These are phyloP conservation scores for Strix occidentalis DNA, from an alignment of 2,797 vertebrate species.

Conservation along the genomic window DNA sequence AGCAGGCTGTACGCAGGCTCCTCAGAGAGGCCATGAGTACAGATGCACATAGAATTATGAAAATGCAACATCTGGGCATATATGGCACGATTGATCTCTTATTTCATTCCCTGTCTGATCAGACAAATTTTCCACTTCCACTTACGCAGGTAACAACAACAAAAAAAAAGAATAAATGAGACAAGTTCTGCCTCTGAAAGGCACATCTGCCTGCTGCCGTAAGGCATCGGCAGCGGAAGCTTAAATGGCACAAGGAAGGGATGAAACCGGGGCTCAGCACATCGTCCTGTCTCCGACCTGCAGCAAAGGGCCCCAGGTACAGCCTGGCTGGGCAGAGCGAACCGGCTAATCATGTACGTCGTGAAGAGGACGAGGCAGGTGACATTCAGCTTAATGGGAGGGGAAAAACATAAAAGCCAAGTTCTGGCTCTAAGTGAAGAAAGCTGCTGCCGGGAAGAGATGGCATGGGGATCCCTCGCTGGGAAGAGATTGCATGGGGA, in stretches of 20 bases:
- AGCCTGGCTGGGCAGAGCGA: background rate
- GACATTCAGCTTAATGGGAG: background rate
- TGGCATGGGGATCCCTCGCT: too few relatives aligned
- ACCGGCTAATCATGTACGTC: rapidly evolving
- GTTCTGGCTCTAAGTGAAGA: background rate
- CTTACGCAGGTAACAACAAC: background rate
- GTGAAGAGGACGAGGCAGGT: background rate
- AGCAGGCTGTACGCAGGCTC: background rate
- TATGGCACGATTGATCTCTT: background rate
- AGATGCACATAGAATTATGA: background rate
- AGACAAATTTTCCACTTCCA: background rate
- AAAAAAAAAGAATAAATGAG: background rate
- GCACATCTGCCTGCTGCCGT: background rate
- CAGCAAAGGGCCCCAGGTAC: background rate
- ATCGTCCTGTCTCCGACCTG: background rate
- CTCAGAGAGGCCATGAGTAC: background rate
- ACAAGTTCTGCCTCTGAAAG: background rate
- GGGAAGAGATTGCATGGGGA: background rate
- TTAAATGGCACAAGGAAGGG: background rate
- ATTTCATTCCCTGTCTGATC: background rate
- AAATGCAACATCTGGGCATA: background rate
- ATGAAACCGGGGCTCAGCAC: background rate
- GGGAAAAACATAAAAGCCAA: background rate
- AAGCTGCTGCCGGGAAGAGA: background rate
- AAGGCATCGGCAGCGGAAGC: background rate